phyloP scores from a whole-genome alignment of 2,113 vertebrate genomes.

The Anas platyrhynchos region DNA sequence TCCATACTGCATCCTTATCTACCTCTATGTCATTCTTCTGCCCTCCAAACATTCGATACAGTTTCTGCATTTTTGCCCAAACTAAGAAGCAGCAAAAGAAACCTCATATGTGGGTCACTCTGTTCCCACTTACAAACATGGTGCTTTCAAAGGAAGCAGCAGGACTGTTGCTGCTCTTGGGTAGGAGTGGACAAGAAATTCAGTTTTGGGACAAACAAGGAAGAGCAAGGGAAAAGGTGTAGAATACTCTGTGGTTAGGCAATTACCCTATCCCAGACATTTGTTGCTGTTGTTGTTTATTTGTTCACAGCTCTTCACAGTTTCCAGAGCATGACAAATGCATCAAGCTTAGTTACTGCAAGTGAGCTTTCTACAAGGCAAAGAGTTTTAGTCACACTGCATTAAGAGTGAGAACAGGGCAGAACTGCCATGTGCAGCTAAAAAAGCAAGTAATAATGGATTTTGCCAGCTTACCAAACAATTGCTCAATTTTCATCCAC shows the following conservation, averaged over 20 bases:
- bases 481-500: neutral
- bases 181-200: neutral
- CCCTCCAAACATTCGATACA: rapidly evolving
- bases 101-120: neutral
- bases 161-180: neutral
- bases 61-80: neutral
- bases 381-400: slow-evolving; percentile 17
- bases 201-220: neutral
- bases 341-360: neutral
- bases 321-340: neutral
- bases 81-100: neutral
- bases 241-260: neutral
- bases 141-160: neutral
- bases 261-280: neutral
- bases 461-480: slow-evolving; percentile 20
- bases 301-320: neutral
- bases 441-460: slow-evolving; percentile 9
- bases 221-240: neutral
- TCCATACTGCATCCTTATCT: rapidly evolving
- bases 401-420: neutral
- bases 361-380: slow-evolving; percentile 13
- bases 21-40: neutral
- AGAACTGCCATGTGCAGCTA: neutral
- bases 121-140: rapidly evolving
- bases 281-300: neutral